Conservation (phyloP, 2,797 vertebrate genomes). For the Hippoglossus hippoglossus region DNA sequence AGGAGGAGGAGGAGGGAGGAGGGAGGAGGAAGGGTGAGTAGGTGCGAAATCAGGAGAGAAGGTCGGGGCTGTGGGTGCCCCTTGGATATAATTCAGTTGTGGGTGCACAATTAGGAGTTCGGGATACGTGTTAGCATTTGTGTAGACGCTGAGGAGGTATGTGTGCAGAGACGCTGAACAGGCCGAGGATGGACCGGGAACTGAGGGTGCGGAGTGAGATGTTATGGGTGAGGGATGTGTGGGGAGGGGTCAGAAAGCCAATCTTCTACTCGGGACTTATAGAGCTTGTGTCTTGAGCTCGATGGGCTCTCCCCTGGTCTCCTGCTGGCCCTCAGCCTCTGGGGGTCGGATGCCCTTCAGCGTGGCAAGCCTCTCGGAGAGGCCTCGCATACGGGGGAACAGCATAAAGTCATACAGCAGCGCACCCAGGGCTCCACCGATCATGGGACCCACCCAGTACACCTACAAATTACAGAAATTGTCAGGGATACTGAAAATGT, state of each 20-base stretch:
- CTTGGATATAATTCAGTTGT: constrained; percentile 50
- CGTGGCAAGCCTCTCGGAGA: constrained; percentile 91
- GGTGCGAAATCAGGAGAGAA: constrained; percentile 38
- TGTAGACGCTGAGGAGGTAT: constrained; percentile 58
- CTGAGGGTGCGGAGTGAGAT: constrained; percentile 52
- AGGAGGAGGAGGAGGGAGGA: constrained; percentile 20
- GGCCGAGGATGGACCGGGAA: constrained; percentile 62
- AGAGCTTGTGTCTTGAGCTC: constrained; percentile 94
- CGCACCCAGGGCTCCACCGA: constrained; percentile 89
- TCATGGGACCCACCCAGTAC: constrained; percentile 95
- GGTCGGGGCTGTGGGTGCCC: constrained; percentile 57
- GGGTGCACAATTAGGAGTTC: constrained; percentile 53
- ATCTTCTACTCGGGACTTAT: constrained; percentile 77
- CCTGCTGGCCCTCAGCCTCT: constrained; percentile 85
- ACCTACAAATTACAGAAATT: constrained; percentile 76
- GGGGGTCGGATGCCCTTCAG: constrained; percentile 88
- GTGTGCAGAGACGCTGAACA: constrained; percentile 56
- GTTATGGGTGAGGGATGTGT: constrained; percentile 1
- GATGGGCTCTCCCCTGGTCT: constrained; percentile 88
- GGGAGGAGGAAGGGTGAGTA: constrained; percentile 27
- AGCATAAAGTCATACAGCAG: constrained; percentile 94
- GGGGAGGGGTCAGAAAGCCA: constrained; percentile 57
- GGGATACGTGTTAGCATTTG: constrained; percentile 45
- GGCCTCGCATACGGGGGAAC: constrained; percentile 90
- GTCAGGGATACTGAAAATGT: background rate